Evolutionary conservation across 2,888 invertebrate genomes (phyloP).

Genomic region (Calameuta filiformis): DNA sequence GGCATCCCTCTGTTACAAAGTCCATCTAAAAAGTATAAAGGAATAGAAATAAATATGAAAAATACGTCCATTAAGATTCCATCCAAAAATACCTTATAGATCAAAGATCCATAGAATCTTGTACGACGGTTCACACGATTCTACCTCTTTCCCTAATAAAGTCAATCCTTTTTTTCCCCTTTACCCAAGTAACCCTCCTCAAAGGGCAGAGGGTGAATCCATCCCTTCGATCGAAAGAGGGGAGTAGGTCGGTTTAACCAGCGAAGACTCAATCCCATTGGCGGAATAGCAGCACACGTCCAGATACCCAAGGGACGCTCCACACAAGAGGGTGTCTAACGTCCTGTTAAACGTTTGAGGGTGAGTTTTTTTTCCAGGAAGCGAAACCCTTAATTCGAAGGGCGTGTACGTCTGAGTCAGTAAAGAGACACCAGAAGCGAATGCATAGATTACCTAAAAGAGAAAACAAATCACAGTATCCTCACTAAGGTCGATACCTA

Average conservation of each 20-base stretch:
- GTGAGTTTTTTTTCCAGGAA: constrained; percentile 34
- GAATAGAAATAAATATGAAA: background rate
- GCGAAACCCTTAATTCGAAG: constrained; percentile 36
- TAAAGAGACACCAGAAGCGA: background rate
- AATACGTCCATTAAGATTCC: background rate
- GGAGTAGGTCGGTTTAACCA: background rate
- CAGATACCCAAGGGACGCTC: constrained; percentile 22
- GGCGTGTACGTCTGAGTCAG: constrained; percentile 32
- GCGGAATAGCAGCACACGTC: constrained; percentile 28
- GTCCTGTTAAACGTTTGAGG: constrained; percentile 32
- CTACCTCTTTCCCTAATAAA: constrained; percentile 20
- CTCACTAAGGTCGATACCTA: background rate
- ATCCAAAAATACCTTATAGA: background rate
- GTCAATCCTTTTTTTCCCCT: constrained; percentile 15
- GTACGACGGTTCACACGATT: background rate
- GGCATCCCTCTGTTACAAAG: background rate
- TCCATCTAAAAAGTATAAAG: background rate
- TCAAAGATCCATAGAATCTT: background rate
- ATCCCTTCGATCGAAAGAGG: background rate
- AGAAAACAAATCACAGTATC: background rate
- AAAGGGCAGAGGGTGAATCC: background rate
- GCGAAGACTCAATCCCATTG: constrained; percentile 24
- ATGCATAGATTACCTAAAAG: background rate
- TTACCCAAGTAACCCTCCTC: background rate
- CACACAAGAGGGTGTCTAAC: constrained; percentile 6